Conservation (phyloP, 1,140 invertebrate species). For the Ostrea denselamellosa region DNA sequence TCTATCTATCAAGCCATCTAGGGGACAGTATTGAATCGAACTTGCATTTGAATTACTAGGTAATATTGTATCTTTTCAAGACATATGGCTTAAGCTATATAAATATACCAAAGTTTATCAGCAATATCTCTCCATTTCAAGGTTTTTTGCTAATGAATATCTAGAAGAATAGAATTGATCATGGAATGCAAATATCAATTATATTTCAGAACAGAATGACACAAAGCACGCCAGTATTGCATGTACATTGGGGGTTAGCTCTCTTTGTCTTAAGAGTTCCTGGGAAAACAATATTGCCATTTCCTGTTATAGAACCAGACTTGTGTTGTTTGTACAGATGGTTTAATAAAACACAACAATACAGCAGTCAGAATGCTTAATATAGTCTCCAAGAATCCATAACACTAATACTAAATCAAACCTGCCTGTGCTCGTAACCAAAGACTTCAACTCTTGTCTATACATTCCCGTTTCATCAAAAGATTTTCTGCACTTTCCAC, state of each 20-base stretch:
- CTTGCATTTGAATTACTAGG: constrained; percentile 16
- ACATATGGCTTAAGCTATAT: background rate
- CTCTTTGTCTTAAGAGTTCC: background rate
- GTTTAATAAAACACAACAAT: no score
- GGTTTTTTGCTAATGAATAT: constrained; percentile 10
- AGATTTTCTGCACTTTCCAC: no score
- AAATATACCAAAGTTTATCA: constrained; percentile 27
- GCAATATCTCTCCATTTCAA: constrained; percentile 19
- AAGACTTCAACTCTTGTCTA: no score
- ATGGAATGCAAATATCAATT: background rate
- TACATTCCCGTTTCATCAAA: no score
- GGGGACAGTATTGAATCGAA: background rate
- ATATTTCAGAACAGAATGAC: background rate
- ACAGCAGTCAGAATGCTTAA: no score
- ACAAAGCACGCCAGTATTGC: background rate
- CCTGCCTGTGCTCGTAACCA: no score
- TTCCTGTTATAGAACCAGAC: background rate
- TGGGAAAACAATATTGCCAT: background rate
- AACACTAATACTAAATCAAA: no score
- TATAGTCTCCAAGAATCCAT: no score
- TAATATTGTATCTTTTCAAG: background rate
- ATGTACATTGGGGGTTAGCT: background rate
- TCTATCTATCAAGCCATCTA: background rate
- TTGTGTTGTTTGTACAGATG: no score
- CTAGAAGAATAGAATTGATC: constrained; percentile 38